Conservation (phyloP, 1,140 invertebrate genomes). For the Coelopa frigida region DNA sequence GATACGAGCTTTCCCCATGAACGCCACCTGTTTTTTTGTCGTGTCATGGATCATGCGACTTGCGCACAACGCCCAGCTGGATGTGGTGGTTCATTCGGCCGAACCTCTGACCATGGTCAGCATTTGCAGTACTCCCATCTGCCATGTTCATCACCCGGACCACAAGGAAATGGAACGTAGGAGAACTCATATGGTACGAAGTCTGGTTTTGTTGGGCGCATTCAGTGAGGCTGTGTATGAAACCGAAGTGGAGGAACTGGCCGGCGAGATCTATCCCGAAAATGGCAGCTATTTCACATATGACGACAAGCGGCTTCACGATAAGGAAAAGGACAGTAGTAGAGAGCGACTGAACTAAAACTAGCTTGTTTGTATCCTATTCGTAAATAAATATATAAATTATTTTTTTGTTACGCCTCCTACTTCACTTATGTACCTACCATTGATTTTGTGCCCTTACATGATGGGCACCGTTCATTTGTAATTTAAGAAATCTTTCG, state of each 20-base stretch:
- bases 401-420: too few relatives aligned
- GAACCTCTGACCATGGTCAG: slow-evolving; percentile 8
- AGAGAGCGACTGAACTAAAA: too few relatives aligned
- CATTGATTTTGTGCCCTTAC: too few relatives aligned
- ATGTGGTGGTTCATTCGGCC: slow-evolving; percentile 16
- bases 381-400: too few relatives aligned
- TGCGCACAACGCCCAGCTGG: slow-evolving; percentile 20
- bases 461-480: too few relatives aligned
- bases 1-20: slow-evolving; percentile 83
- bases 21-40: slow-evolving; percentile 81
- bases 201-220: slow-evolving; percentile 37
- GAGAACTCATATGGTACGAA: slow-evolving; percentile 10
- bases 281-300: slow-evolving; percentile 13
- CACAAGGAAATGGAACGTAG: slow-evolving; percentile 5
- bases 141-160: slow-evolving; percentile 8
- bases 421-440: too few relatives aligned
- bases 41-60: slow-evolving; percentile 64
- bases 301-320: slow-evolving; percentile 14
- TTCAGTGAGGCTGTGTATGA: slow-evolving; percentile 43
- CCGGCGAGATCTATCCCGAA: slow-evolving; percentile 10
- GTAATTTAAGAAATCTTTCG: too few relatives aligned
- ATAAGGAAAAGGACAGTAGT: too few relatives aligned
- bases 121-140: slow-evolving; percentile 6
- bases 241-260: slow-evolving; percentile 16
- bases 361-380: too few relatives aligned